phyloP scores from a whole-genome alignment of 2,113 vertebrate genomes.

The Oncorhynchus kisutch region DNA sequence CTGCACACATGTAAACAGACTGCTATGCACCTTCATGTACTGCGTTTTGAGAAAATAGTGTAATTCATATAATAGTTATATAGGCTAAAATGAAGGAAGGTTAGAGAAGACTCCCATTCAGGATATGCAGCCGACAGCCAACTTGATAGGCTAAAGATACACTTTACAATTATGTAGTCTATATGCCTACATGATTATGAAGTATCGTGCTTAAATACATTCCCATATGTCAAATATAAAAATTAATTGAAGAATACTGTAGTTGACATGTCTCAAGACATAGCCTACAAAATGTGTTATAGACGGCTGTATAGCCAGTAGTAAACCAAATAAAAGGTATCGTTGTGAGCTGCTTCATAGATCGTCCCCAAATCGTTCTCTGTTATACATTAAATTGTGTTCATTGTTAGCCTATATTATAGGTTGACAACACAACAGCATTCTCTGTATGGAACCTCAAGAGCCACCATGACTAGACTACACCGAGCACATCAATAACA shows the following conservation, averaged over 20 bases:
- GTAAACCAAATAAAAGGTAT: no score
- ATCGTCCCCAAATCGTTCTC: no score
- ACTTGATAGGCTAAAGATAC: conserved; percentile 3
- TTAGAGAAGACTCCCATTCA: conserved; percentile 50
- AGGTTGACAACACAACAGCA: conserved; percentile 34
- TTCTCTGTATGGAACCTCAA: conserved; percentile 9
- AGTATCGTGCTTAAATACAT: no score
- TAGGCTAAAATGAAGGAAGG: conserved; percentile 18
- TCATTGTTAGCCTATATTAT: background rate
- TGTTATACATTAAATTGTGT: background rate
- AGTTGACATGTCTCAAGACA: no score
- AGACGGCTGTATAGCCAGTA: no score
- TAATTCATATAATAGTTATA: conserved; percentile 7
- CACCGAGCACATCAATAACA: conserved; percentile 37
- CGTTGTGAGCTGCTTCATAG: no score
- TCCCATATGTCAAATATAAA: no score
- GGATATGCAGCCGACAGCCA: conserved; percentile 39
- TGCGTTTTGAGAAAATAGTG: background rate
- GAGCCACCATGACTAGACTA: conserved; percentile 10
- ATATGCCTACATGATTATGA: no score
- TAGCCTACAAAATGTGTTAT: no score
- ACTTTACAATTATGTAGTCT: no score
- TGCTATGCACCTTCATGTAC: background rate
- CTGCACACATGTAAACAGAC: background rate
- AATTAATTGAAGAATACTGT: no score